Base-by-base conservation (phyloP, 2,797 vertebrate genomes). In the Chelidonichthys spinosus region DNA sequence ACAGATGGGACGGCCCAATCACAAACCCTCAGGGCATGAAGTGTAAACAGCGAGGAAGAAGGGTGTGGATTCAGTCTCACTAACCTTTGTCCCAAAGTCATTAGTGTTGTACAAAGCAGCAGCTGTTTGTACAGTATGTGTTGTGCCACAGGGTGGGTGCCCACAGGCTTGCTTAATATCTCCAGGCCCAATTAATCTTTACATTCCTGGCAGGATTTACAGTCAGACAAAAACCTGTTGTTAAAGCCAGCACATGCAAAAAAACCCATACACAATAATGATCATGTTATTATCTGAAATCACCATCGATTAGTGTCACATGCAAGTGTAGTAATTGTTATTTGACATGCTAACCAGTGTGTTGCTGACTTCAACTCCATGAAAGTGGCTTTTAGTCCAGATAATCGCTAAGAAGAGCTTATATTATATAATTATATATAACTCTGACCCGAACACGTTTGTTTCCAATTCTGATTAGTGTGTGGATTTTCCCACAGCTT, bases 11-110 rank as follows among this genome's bases (percentile, higher is more conserved):
- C 53, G 74, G 49, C 71, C 72, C 63, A 56, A 25, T 53, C 40
- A 17, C 50, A 61, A 77, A 55, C 72, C 77, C 73, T 71, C 11
- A 8, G 72, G 78, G 70, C 54, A 39, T 69, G 44, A 59, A 49
- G 72, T 66, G 62, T 85, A 87, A 87, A 87, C 76, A 73, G 40
- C 11, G 11, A 50, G 49, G 11, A 72, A 74, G 49, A 40, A 80
- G 88, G 90, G 86, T 72, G 86, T 85, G 84, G 81, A 73, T 75
- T 65, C 64, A 56, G 52, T 58, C 71, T 66, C 42, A 4, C 56
- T 87, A 87, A 93, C 90, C 91, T 92, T 93, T 93, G 92, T 85
- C 87, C 88, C 59, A 14, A 72, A 84, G 82, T 83, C 74, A 68
- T 88, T 86, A 81, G 58, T 76, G 73, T 50, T 18, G 35, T 53